phyloP scores from a whole-genome alignment of 2,888 invertebrate genomes.

The Ischnus inquisitorius region DNA sequence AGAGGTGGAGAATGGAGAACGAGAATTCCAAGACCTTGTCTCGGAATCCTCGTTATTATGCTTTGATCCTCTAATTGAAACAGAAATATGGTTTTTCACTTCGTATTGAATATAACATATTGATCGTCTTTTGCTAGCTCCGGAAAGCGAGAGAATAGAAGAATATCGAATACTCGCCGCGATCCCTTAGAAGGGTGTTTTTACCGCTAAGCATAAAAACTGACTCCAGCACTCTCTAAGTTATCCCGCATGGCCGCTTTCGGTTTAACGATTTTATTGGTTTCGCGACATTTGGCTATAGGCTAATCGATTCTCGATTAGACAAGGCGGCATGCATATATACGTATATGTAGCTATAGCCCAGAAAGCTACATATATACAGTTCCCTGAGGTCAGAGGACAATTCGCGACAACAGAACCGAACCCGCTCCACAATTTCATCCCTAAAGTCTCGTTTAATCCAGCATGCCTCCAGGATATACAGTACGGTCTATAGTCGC shows the following conservation, averaged over 20 bases:
- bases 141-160: too few species aligned
- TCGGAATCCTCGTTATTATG: not conserved
- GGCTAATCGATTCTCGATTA: slow-evolving; percentile 1
- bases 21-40: not conserved
- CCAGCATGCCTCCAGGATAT: slow-evolving; percentile 19
- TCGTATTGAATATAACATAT: too few species aligned
- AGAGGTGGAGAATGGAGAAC: too few species aligned
- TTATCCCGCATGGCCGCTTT: not conserved
- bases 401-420: not conserved
- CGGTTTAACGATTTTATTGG: not conserved
- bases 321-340: not conserved
- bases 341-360: not conserved
- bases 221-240: not conserved
- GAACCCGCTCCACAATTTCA: slow-evolving; percentile 9
- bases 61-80: not conserved
- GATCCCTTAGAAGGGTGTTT: too few species aligned
- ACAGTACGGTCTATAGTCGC: slow-evolving; percentile 6
- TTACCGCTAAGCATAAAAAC: too few species aligned
- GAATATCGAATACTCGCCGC: too few species aligned
- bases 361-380: too few species aligned
- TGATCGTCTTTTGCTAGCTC: too few species aligned
- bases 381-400: not conserved
- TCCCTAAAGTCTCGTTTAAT: slow-evolving; percentile 40
- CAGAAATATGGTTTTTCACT: too few species aligned
- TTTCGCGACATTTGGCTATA: not conserved